Evolutionary conservation across 2,113 vertebrate species (phyloP).

Genomic region (Ceratotherium simum): DNA sequence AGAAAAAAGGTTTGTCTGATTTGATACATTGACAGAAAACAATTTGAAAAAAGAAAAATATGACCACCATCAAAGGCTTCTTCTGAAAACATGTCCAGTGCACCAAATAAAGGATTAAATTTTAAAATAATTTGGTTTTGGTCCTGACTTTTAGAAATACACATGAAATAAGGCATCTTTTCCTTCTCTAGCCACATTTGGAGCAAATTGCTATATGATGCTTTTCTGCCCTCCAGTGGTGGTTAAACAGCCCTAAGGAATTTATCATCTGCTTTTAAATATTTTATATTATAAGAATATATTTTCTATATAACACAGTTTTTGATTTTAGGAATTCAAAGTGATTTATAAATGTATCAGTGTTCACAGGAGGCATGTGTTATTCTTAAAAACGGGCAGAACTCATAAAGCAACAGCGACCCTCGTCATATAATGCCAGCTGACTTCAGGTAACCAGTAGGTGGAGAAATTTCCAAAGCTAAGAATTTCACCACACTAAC

Average conservation of each 20-base stretch:
- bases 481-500: neutral
- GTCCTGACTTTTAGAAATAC: slow-evolving; percentile 1
- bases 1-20: neutral
- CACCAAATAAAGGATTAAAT: neutral
- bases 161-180: neutral
- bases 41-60: neutral
- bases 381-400: neutral
- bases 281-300: neutral
- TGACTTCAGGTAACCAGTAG: slow-evolving; percentile 61
- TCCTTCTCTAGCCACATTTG: neutral
- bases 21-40: neutral
- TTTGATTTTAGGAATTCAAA: neutral
- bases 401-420: neutral
- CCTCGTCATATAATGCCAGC: neutral
- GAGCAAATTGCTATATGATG: neutral
- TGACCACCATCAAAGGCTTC: neutral
- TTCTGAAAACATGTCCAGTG: neutral
- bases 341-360: neutral
- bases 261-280: slow-evolving; percentile 2
- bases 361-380: neutral
- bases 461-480: slow-evolving; percentile 78
- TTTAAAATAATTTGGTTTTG: slow-evolving; percentile 38
- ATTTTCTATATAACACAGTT: neutral
- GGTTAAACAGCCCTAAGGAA: slow-evolving; percentile 12
- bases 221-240: slow-evolving; percentile 71